Evolutionary conservation across 2,797 vertebrate genomes (phyloP), one percentile per base, ranked within the genome.

Genomic region (Distichodus sexfasciatus): DNA sequence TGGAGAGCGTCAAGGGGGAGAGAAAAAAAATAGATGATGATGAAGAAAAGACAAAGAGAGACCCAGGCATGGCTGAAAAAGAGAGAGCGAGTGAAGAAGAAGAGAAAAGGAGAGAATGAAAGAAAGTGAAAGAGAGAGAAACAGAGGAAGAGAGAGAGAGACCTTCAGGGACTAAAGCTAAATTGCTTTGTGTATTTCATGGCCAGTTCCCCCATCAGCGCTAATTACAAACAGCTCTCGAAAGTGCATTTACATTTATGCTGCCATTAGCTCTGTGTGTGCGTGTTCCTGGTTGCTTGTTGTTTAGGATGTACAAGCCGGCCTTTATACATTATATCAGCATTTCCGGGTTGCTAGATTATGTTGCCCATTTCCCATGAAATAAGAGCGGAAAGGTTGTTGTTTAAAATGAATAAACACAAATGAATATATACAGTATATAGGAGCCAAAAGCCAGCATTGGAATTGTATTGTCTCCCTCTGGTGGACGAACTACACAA

Each of bases 171-270:
- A 82, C 59, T 46, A 50, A n/a, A 67, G 79, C 67, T 81, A 76
- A 83, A 80, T 85, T 72, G 76, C 80, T 78, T 70, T 59, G 21
- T 77, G 69, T 79, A 69, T 72, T 84, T 74, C 81, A 74, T 60
- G 78, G 82, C 78, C 78, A 51, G 21, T 69, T 74, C 83, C 76
- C 75, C 66, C 69, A 76, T 77, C 82, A 79, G 63, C 74, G 84
- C 86, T 86, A 84, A 89, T 84, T 85, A 82, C 69, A 79, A 84
- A 71, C 63, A 71, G 80, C 79, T 81, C 78, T 84, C 83, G 86
- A 82, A 84, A 83, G 83, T 81, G 74, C 71, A 7, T 75, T 71
- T 82, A 79, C 82, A 84, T 86, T 84, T 84, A 85, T 83, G 75
- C 83, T 70, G 63, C 66, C 77, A 77, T 87, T 88, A 83, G 84